A percentile compares a stretch with the other conserved stretches of the same genome.
Conservation (phyloP, 2,113 vertebrate species). For the Connochaetes taurinus region DNA sequence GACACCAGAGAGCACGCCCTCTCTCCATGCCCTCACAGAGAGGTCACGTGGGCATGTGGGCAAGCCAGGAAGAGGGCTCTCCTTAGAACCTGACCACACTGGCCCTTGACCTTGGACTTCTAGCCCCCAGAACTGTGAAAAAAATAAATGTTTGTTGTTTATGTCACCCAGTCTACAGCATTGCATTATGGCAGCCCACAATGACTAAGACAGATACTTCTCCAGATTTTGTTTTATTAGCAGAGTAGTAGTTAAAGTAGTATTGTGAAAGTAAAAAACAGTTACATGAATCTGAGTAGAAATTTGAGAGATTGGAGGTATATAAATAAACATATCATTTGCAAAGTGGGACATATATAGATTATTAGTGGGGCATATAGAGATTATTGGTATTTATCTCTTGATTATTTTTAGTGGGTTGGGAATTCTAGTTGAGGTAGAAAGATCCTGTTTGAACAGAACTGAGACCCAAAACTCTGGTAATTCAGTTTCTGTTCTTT, state of each 20-base stretch:
- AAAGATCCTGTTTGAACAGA: neutral
- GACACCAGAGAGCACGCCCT: neutral
- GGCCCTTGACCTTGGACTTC: neutral
- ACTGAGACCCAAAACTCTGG: neutral
- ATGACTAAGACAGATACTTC: neutral
- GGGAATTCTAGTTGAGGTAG: neutral
- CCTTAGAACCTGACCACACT: neutral
- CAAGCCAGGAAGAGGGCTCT: no score
- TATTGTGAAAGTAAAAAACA: neutral
- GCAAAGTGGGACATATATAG: neutral
- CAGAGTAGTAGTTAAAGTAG: no score
- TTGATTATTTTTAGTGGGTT: neutral
- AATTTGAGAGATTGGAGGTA: neutral
- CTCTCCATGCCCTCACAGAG: neutral
- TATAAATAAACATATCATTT: neutral
- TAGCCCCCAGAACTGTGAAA: neutral
- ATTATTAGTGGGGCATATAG: no score
- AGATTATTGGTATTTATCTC: neutral
- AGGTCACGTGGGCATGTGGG: accelerated
- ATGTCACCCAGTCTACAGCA: neutral
- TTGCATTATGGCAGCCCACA: neutral
- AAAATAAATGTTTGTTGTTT: neutral
- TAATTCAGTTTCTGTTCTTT: neutral
- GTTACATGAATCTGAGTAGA: neutral
- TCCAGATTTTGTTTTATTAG: neutral